Conservation (phyloP, 2,113 vertebrate genomes). For the Petrocephalus zakoni region DNA sequence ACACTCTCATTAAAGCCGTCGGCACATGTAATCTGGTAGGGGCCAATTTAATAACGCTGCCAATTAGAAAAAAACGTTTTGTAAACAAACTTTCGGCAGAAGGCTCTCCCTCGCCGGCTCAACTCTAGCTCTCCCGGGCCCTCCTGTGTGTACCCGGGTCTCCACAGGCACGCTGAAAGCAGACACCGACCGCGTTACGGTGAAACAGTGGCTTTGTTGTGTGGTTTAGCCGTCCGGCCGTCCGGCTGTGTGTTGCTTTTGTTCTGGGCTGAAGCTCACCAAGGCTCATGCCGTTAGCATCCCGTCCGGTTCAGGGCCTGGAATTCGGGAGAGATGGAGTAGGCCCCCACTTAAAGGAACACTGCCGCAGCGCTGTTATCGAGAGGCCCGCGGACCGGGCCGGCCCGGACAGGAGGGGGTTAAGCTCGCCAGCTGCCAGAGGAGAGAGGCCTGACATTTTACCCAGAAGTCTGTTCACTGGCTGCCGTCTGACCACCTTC, state of each 20-base stretch:
- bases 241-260: neutral
- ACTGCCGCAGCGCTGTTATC: neutral
- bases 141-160: neutral
- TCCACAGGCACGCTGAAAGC: neutral
- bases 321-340: neutral
- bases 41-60: slow-evolving; percentile 15
- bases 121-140: neutral
- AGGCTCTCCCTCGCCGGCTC: neutral
- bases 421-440: slow-evolving; percentile 17
- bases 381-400: neutral
- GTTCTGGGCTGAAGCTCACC: neutral
- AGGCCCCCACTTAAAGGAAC: neutral
- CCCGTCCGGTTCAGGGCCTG: neutral
- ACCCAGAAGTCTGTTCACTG: slow-evolving; percentile 25
- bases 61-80: neutral
- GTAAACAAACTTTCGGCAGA: slow-evolving; percentile 9
- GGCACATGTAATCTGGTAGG: slow-evolving; percentile 8
- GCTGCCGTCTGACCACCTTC: slow-evolving; percentile 23
- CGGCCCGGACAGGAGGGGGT: slow-evolving; percentile 1
- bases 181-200: neutral
- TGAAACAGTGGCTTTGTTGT: slow-evolving; percentile 7
- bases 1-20: slow-evolving; percentile 19
- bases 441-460: slow-evolving; percentile 25
- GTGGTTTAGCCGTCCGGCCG: neutral
- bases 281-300: neutral